phyloP scores from a whole-genome alignment of 2,113 vertebrate genomes.

The Protomyctophum bolini region DNA sequence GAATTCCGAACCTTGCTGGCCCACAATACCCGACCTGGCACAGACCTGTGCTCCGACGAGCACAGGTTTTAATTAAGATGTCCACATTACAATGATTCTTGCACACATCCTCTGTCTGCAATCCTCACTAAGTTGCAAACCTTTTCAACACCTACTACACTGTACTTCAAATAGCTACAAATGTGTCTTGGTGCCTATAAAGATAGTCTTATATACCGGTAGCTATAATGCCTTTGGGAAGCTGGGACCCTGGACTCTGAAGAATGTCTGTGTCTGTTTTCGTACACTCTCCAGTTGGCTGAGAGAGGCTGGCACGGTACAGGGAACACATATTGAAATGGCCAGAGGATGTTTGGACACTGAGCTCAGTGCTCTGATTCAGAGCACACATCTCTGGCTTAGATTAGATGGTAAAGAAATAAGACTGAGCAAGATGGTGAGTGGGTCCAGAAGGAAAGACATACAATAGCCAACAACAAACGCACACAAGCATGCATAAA shows the following conservation, averaged over 20 bases:
- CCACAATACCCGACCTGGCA: too few relatives aligned
- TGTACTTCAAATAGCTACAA: conserved; percentile 12
- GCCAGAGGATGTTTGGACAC: conserved; percentile 68
- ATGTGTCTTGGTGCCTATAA: conserved; percentile 9
- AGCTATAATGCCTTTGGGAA: conserved; percentile 41
- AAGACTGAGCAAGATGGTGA: conserved; percentile 7
- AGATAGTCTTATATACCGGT: conserved; percentile 33
- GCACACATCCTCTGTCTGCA: not conserved
- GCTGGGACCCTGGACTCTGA: conserved; percentile 40
- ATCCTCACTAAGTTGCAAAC: not conserved
- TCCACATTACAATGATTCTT: too few relatives aligned
- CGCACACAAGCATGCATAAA: conserved; percentile 36
- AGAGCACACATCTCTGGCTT: conserved; percentile 58
- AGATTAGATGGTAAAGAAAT: conserved; percentile 32
- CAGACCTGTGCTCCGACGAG: too few relatives aligned
- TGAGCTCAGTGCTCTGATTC: conserved; percentile 61
- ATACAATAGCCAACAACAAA: conserved; percentile 10
- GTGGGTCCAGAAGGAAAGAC: conserved; percentile 2
- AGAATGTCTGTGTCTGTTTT: conserved; percentile 57
- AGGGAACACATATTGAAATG: conserved; percentile 39
- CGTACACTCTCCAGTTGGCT: conserved; percentile 55
- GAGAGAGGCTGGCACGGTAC: conserved; percentile 34
- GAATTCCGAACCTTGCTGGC: too few relatives aligned
- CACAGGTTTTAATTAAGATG: too few relatives aligned
- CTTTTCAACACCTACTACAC: not conserved